Evolutionary conservation across 35 echinoderm and acorn worm species (phyloP).

Genomic region (Heliocidaris tuberculata): DNA sequence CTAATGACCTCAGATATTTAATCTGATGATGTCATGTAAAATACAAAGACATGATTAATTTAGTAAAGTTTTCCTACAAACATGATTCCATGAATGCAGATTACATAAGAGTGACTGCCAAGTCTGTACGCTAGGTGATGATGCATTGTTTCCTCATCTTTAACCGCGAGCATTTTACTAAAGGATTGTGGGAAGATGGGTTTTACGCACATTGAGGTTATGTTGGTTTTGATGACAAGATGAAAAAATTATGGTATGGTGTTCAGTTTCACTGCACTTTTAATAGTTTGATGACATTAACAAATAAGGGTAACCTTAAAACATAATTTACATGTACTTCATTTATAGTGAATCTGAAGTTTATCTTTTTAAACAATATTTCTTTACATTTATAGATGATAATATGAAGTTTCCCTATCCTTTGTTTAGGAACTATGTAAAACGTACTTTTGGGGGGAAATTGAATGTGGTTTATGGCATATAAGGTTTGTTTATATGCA

Average conservation of each 20-base stretch:
- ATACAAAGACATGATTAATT: not conserved
- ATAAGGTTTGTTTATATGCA: not conserved
- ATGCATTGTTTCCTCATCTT: constrained; percentile 2
- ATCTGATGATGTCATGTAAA: not conserved
- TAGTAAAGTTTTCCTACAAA: not conserved
- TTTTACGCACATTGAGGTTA: constrained; percentile 2
- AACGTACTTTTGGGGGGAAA: not conserved
- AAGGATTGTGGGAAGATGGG: constrained; percentile 1
- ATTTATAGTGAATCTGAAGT: not conserved
- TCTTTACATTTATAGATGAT: not conserved
- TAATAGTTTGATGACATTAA: constrained; percentile 18
- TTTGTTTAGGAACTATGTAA: not conserved
- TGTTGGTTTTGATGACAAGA: not conserved
- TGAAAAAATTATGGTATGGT: not conserved
- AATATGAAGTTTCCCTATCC: not conserved
- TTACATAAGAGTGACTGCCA: not conserved
- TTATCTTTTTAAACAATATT: too few relatives aligned
- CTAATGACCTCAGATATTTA: not conserved
- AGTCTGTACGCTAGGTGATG: not conserved
- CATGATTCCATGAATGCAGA: not conserved
- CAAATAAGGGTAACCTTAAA: not conserved
- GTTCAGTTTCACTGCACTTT: constrained; percentile 2
- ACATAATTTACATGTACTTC: not conserved
- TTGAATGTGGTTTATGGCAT: not conserved
- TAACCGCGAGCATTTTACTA: not conserved